These are phyloP conservation scores for Drosophila anomelani DNA, from an alignment of 2,888 invertebrate species.

Conservation along the genomic window DNA sequence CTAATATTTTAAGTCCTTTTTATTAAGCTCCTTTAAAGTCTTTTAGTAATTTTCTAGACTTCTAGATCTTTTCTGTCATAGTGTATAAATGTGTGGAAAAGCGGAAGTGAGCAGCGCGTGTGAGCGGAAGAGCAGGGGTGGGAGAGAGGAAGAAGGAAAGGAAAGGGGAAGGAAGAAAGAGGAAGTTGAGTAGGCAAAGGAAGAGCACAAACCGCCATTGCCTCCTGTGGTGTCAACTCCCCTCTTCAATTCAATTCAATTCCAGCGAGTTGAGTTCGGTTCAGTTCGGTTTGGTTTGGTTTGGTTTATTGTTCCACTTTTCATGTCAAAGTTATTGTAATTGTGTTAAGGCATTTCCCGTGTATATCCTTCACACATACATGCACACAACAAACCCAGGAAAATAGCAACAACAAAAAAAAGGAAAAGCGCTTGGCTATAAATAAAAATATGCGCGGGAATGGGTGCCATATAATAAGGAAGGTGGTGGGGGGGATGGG, in stretches of 20 bases:
- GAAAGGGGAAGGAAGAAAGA: background rate
- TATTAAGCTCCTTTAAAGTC: no score
- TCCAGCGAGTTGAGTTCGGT: slow-evolving; percentile 43
- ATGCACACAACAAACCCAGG: slow-evolving; percentile 8
- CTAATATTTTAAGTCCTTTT: no score
- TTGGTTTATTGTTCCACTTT: slow-evolving; percentile 80
- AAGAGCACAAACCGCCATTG: slow-evolving; percentile 48
- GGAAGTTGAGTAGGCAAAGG: background rate
- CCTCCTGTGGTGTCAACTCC: slow-evolving; percentile 68
- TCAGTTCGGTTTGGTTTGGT: slow-evolving; percentile 59
- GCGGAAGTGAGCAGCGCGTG: slow-evolving; percentile 71
- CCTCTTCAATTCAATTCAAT: slow-evolving; percentile 21
- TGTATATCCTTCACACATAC: slow-evolving; percentile 65
- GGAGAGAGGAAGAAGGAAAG: background rate
- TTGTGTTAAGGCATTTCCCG: slow-evolving; percentile 81
- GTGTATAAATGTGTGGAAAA: slow-evolving; percentile 12
- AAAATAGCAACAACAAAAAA: slow-evolving; percentile 10
- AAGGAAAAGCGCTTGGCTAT: slow-evolving; percentile 52
- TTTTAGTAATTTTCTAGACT: background rate
- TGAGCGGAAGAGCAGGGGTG: slow-evolving; percentile 5
- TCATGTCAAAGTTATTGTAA: slow-evolving; percentile 81
- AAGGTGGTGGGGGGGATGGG: slow-evolving; percentile 21
- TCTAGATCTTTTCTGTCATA: background rate
- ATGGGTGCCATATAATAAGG: slow-evolving; percentile 31
- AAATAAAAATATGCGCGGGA: slow-evolving; percentile 56